phyloP scores from a whole-genome alignment of 2,797 vertebrate species.

The Intellagama lesueurii region DNA sequence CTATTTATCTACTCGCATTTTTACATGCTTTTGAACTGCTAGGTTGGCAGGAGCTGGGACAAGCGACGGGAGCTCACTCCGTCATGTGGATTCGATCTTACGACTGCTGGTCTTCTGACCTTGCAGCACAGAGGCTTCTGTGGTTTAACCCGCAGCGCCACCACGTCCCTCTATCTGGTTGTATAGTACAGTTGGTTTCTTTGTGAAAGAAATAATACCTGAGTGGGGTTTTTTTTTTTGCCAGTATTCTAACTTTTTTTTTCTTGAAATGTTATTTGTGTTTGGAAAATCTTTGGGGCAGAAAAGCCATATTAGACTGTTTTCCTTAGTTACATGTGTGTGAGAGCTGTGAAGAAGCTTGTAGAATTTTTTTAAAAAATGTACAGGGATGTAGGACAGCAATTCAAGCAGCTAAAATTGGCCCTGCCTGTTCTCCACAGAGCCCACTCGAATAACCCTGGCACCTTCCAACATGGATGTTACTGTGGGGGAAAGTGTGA shows the following conservation, averaged over 20 bases:
- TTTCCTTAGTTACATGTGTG: background rate
- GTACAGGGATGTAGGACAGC: background rate
- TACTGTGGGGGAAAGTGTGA: conserved; percentile 93
- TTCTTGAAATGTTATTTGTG: background rate
- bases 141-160: too few relatives aligned
- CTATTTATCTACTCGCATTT: too few relatives aligned
- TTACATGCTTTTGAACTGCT: too few relatives aligned
- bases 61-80: too few relatives aligned
- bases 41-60: too few relatives aligned
- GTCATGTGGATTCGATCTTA: too few relatives aligned
- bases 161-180: too few relatives aligned
- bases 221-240: too few relatives aligned
- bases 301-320: background rate
- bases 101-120: too few relatives aligned
- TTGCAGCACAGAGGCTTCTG: too few relatives aligned
- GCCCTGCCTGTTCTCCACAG: conserved; percentile 75
- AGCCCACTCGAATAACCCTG: conserved; percentile 91
- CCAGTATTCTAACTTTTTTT: background rate
- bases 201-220: too few relatives aligned
- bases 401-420: background rate
- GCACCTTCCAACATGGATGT: conserved; percentile 95
- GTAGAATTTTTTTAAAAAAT: background rate
- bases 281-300: background rate
- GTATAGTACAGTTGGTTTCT: too few relatives aligned
- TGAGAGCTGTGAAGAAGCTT: background rate